Evolutionary conservation across 2,888 invertebrate species (phyloP).

Genomic region (Hypselothyrea guttata): DNA sequence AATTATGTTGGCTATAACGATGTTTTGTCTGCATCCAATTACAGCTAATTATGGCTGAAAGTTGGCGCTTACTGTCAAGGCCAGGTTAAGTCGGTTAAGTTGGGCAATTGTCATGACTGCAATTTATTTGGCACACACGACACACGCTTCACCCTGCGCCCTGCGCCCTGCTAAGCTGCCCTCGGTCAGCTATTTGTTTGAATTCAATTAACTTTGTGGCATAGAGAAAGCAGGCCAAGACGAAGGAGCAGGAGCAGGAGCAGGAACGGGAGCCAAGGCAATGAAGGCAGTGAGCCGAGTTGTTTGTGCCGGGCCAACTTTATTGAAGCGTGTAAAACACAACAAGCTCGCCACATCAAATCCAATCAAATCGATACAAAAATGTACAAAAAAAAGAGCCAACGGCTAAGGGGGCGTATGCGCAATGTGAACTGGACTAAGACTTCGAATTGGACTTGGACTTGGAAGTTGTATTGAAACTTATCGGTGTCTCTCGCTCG

Average conservation of each 20-base stretch:
- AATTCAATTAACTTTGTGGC: conserved; percentile 62
- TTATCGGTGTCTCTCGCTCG: conserved; percentile 5
- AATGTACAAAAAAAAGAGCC: conserved; percentile 27
- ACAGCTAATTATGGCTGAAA: conserved; percentile 15
- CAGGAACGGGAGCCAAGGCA: conserved; percentile 14
- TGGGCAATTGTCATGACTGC: conserved; percentile 33
- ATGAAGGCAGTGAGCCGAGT: conserved; percentile 12
- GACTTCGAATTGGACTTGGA: conserved; percentile 25
- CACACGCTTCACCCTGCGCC: conserved; percentile 8
- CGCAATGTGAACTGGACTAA: conserved; percentile 38
- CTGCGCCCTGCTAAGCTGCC: conserved; percentile 1
- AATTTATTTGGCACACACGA: conserved; percentile 33
- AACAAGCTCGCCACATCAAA: conserved; percentile 60
- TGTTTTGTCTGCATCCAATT: background rate
- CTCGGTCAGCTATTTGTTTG: conserved; percentile 33
- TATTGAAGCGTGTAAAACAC: conserved; percentile 64
- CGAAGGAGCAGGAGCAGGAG: background rate
- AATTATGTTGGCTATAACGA: no score
- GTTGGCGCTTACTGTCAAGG: background rate
- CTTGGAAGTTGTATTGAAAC: background rate
- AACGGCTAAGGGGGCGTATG: conserved; percentile 35
- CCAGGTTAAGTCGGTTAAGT: conserved; percentile 8
- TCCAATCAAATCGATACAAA: conserved; percentile 77
- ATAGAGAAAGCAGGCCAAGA: background rate
- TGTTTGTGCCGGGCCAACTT: conserved; percentile 24